Base-by-base conservation (phyloP, 1,140 invertebrate species). In the Cataglyphis hispanica region DNA sequence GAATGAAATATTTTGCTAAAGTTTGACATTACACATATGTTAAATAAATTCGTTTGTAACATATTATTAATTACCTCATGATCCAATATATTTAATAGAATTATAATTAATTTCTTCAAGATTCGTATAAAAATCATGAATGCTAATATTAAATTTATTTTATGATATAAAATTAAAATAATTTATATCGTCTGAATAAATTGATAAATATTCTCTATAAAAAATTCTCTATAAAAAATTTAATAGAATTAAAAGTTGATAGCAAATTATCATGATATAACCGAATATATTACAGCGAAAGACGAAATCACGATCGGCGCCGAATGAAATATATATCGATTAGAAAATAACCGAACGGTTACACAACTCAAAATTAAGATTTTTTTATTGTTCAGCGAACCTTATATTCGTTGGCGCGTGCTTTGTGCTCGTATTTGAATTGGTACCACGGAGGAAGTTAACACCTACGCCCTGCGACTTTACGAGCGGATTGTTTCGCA, bases 391-490 rank as follows among this genome's bases (percentile, higher is more conserved):
- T 70, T 64, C 87, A 50, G 25, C 86, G 67, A 75, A 75, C 53
- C 81, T 43, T 37, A 81, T 81, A 85, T 87, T 74, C 87, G 78
- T 84, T 86, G 40, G 84, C 25, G 75, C 86, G 84, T n/a, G 75
- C 86, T 87, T 90, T 78, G 66, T 64, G 43, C 61, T 6, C 69
- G 76, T 63, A 56, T 60, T 61, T 66, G 34, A 43, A 84, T 75
- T 75, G 46, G 40, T 25, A 60, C 34, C 87, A 53, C 76, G 76
- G 81, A n/a, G n/a, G 70, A 90, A 90, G 84, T 85, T 60, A 63
- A 84, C 88, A 86, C 89, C 89, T 72, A 90, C 89, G 88, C 80
- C 22, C 63, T 40, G 31, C 66, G 76, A 85, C 13, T 77, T 85
- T 70, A 78, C 80, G 64, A 70, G 58, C 75, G 86, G 75, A 81